Evolutionary conservation across 92 coral and sea anemone species (phyloP).

Genomic region (Porites evermanni): DNA sequence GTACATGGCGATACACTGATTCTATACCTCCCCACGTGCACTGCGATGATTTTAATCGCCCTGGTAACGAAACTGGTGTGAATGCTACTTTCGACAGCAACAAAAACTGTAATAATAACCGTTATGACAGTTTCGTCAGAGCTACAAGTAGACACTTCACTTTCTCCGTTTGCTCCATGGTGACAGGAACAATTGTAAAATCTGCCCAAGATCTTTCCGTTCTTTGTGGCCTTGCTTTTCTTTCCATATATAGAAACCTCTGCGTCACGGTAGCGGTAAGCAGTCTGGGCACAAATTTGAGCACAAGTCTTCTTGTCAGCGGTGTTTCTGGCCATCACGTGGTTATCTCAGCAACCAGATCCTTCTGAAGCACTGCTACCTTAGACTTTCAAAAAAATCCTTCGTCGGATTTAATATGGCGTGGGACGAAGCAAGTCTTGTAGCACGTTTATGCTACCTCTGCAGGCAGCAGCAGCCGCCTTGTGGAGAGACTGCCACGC

Average conservation of each 20-base stretch:
- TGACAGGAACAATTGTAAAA: not conserved
- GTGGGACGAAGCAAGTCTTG: too few relatives aligned
- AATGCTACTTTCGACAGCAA: slow-evolving; percentile 36
- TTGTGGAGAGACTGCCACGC: slow-evolving; percentile 62
- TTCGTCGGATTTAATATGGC: too few relatives aligned
- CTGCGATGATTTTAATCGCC: not conserved
- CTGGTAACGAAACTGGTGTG: not conserved
- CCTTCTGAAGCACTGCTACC: slow-evolving; percentile 12
- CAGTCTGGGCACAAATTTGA: slow-evolving; percentile 10
- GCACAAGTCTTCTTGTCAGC: not conserved
- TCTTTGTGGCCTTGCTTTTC: slow-evolving; percentile 33
- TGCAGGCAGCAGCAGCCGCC: slow-evolving; percentile 66
- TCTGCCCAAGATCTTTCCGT: not conserved
- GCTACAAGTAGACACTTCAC: not conserved
- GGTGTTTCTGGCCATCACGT: too few relatives aligned
- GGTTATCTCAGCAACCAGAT: not conserved
- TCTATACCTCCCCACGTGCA: not conserved
- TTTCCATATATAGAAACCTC: slow-evolving; percentile 43
- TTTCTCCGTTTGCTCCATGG: not conserved
- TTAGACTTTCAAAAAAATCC: too few relatives aligned
- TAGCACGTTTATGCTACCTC: slow-evolving; percentile 45
- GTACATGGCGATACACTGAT: not conserved
- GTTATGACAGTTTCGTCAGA: not conserved
- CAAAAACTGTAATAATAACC: slow-evolving; percentile 20
- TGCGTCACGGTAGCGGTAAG: slow-evolving; percentile 5